Base-by-base conservation (phyloP, 2,888 invertebrate genomes). In the Metalampra italica region DNA sequence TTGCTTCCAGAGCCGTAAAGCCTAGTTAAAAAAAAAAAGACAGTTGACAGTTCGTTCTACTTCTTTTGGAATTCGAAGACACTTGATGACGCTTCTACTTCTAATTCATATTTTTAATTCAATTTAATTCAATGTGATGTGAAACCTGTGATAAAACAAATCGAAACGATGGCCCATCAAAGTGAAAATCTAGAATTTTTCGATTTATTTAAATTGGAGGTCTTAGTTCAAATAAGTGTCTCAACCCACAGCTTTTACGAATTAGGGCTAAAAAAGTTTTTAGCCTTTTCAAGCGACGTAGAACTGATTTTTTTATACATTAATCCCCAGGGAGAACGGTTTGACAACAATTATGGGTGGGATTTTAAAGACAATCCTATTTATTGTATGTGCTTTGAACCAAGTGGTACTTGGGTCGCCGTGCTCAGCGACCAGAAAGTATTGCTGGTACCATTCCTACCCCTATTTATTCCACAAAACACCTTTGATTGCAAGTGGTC, bases 341-440 rank as follows among this genome's bases (percentile, higher is more conserved):
- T 72, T 58, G 82, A 84, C 52, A 81, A 74, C 54, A 79, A 73
- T 57, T 84, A 81, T 57, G 84, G 87, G 56, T 90, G 90, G 90
- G 88, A 89, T 68, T 87, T 86, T 55, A 51, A 80, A 29, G 86
- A 88, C 55, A 87, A 88, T 75, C 86, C 82, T 36, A 91, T 94
- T 50, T 91, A 93, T 71, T 93, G 93, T 68, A 88, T 96, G 75
- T 95, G 96, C 75, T 96, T 97, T 79, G 96, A 96, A 82, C 94
- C 95, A 1, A 92, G 93, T 51, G 96, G 96, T 47, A 92, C 93
- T 39, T 95, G 95, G 95, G 83, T 95, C 29, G 81, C 95, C 22
- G 90, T 93, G 56, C 82, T 92, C 51, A 91, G 92, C 78, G 90
- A 90, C 70, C 82, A 82, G 55, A 88, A 87, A 58, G 71, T 90